Conservation (phyloP, 1,140 invertebrate genomes). For the Drosophila asahinai region DNA sequence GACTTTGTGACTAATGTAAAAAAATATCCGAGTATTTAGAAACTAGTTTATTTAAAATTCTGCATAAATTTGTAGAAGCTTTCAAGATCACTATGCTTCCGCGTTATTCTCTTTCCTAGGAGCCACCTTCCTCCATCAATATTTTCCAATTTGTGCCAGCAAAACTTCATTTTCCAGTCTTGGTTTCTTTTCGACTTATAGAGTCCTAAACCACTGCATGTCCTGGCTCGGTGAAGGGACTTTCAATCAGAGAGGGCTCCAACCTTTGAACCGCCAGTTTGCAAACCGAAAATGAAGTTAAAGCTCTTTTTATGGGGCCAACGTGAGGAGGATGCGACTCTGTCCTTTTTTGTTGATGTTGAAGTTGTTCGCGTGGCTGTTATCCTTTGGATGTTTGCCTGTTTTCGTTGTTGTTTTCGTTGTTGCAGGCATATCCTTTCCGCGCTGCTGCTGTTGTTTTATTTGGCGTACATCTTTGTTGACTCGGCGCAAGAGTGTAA, state of each 20-base stretch:
- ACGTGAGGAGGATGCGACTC: slow-evolving; percentile 34
- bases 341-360: slow-evolving; percentile 24
- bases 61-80: background rate
- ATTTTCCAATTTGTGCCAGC: background rate
- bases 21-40: no score
- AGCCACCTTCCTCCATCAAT: background rate
- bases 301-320: slow-evolving; percentile 67
- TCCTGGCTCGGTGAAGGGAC: slow-evolving; percentile 7
- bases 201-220: slow-evolving; percentile 5
- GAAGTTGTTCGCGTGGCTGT: slow-evolving; percentile 30
- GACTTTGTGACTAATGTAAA: no score
- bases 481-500: slow-evolving; percentile 63
- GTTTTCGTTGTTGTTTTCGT: slow-evolving; percentile 35
- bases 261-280: slow-evolving; percentile 1
- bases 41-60: background rate
- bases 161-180: background rate
- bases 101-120: background rate
- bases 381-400: slow-evolving; percentile 46
- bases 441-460: slow-evolving; percentile 52
- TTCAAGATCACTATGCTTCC: background rate
- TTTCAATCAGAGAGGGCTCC: slow-evolving; percentile 15
- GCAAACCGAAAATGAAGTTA: slow-evolving; percentile 46
- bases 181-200: slow-evolving; percentile 2
- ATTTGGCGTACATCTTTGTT: slow-evolving; percentile 77
- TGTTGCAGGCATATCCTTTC: slow-evolving; percentile 28